phyloP scores from a whole-genome alignment of 2,113 vertebrate genomes.

The Rhinichthys klamathensis region DNA sequence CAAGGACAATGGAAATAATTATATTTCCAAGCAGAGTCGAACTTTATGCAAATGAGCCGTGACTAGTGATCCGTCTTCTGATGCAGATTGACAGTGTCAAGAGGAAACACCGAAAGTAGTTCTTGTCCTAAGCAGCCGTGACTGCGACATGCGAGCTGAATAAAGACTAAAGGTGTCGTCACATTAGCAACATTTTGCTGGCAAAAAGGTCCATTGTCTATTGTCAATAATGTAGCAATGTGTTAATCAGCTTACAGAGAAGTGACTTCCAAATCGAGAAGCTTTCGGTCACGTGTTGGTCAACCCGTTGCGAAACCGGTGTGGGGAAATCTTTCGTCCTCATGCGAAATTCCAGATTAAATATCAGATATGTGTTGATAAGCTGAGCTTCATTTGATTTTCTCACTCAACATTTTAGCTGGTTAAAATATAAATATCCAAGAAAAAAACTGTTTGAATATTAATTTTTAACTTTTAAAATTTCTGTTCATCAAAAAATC shows the following conservation, averaged over 20 bases:
- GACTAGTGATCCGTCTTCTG: too few species aligned
- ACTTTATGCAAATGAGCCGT: not conserved
- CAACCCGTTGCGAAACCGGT: not conserved
- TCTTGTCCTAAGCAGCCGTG: not conserved
- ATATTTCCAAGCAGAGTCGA: not conserved
- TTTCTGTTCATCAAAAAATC: too few species aligned
- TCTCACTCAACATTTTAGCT: not conserved
- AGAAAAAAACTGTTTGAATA: not conserved
- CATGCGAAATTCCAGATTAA: not conserved
- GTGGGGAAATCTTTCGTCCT: not conserved
- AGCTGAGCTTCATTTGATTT: not conserved
- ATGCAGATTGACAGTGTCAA: not conserved
- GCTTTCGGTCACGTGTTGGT: not conserved
- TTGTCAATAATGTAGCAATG: not conserved
- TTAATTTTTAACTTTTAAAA: not conserved
- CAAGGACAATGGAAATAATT: too few species aligned
- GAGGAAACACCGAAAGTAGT: not conserved
- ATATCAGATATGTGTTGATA: not conserved
- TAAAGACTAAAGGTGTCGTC: not conserved
- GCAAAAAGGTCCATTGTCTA: not conserved
- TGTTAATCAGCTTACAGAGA: not conserved
- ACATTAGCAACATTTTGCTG: not conserved
- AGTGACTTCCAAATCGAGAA: not conserved
- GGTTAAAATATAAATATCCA: not conserved
- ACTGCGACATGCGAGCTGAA: not conserved